Conservation (phyloP, 1,140 invertebrate genomes). For the Zaprionus capensis region DNA sequence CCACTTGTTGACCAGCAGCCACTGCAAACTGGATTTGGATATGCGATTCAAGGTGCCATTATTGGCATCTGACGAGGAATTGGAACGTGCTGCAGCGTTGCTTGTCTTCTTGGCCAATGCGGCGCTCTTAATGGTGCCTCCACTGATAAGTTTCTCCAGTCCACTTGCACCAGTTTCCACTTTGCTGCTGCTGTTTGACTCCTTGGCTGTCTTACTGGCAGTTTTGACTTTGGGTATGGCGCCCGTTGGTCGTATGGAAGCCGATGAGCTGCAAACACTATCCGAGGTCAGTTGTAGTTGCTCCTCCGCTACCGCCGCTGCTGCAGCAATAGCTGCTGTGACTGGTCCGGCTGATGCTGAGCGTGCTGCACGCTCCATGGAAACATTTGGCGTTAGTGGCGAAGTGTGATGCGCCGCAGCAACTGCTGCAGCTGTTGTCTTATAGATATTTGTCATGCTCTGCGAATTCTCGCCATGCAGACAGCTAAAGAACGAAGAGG, state of each 20-base stretch:
- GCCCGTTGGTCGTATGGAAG: constrained; percentile 61
- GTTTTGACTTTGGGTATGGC: constrained; percentile 78
- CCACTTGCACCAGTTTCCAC: constrained; percentile 2
- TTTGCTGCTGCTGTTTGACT: constrained; percentile 23
- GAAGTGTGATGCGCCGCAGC: constrained; percentile 50
- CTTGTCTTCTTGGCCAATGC: constrained; percentile 57
- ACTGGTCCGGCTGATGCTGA: constrained; percentile 68
- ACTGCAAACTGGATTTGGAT: constrained; percentile 86
- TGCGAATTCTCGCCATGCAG: constrained; percentile 83
- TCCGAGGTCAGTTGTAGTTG: constrained; percentile 27
- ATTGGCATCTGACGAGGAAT: constrained; percentile 47
- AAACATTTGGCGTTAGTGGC: constrained; percentile 59
- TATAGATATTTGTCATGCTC: constrained; percentile 84
- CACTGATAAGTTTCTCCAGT: constrained; percentile 26
- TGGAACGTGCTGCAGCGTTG: constrained; percentile 37
- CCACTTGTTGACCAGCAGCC: constrained; percentile 87
- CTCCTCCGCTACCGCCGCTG: constrained; percentile 36
- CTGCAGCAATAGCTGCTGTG: constrained; percentile 13
- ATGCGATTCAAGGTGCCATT: constrained; percentile 84
- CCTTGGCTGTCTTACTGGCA: constrained; percentile 56
- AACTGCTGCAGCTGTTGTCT: constrained; percentile 57
- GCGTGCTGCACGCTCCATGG: constrained; percentile 71
- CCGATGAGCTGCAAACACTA: constrained; percentile 27
- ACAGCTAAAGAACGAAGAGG: constrained; percentile 82
- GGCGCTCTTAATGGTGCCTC: constrained; percentile 29